Percentiles rank a stretch among this genome's conserved stretches.
phyloP scores from a whole-genome alignment of 2,888 invertebrate genomes.

The Tanytarsus gracilentus region DNA sequence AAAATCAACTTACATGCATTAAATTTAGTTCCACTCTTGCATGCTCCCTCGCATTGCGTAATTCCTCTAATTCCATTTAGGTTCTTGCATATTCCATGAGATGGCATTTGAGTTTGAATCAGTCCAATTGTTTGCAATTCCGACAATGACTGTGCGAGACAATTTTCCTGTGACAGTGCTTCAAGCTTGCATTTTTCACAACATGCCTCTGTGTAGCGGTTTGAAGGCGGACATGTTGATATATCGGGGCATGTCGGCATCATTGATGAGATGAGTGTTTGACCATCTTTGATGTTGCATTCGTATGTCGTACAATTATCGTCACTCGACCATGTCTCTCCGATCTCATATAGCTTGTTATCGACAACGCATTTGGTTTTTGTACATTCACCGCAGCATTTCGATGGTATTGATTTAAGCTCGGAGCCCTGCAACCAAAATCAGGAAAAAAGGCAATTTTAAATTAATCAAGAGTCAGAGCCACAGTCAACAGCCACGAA shows the following conservation, averaged over 20 bases:
- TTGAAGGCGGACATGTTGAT: constrained; percentile 49
- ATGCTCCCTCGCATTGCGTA: constrained; percentile 61
- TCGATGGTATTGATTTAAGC: constrained; percentile 42
- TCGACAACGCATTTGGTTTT: constrained; percentile 51
- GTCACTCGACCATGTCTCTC: constrained; percentile 50
- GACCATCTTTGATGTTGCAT: constrained; percentile 46
- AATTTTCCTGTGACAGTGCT: constrained; percentile 44
- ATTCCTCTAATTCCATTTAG: constrained; percentile 50
- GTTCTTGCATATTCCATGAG: constrained; percentile 59
- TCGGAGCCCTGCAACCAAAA: constrained; percentile 48
- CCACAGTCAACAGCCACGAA: background rate
- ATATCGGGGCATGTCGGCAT: constrained; percentile 55
- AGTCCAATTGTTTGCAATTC: constrained; percentile 50
- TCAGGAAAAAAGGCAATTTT: background rate
- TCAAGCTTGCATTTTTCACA: constrained; percentile 56
- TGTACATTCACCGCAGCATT: constrained; percentile 58
- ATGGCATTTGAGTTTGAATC: constrained; percentile 43
- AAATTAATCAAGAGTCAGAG: no score
- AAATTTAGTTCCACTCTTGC: constrained; percentile 60
- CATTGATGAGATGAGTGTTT: constrained; percentile 48
- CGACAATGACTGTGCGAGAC: constrained; percentile 49
- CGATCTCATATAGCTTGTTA: constrained; percentile 45
- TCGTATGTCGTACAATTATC: constrained; percentile 58
- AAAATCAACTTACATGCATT: constrained; percentile 53
- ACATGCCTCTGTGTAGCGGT: constrained; percentile 55